A percentile compares a stretch with the other conserved stretches of the same genome.
Conservation (phyloP, 2,888 invertebrate genomes). For the Tinea pellionella region DNA sequence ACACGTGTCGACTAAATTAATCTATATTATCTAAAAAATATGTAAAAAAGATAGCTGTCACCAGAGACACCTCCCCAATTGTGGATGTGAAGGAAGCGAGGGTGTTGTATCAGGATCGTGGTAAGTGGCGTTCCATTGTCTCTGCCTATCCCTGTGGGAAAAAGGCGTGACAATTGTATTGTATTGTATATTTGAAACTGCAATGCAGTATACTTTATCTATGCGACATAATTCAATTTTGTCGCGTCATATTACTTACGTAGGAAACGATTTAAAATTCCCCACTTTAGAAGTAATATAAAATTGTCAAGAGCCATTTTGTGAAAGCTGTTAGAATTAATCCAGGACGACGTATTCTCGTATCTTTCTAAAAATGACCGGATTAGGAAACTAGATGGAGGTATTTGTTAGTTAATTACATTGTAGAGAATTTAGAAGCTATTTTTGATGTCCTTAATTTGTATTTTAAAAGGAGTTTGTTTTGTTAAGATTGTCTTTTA, state of each 20-base stretch:
- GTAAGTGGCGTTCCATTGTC: too few species aligned
- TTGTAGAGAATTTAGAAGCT: not conserved
- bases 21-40: too few species aligned
- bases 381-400: conserved; percentile 4
- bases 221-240: not conserved
- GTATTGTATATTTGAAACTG: too few species aligned
- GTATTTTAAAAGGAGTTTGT: not conserved
- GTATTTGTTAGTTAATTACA: not conserved
- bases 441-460: not conserved
- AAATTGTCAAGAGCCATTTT: not conserved
- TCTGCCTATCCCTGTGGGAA: too few species aligned
- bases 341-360: not conserved
- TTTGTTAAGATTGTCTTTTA: not conserved
- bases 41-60: too few species aligned
- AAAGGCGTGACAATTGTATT: too few species aligned
- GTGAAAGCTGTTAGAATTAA: conserved; percentile 4
- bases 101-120: too few species aligned
- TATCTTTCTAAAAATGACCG: not conserved
- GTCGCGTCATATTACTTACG: not conserved
- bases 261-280: not conserved
- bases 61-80: too few species aligned
- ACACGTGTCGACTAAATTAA: too few species aligned
- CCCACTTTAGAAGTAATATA: not conserved
- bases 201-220: not conserved
- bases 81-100: too few species aligned